Evolutionary conservation across 2,113 vertebrate species (phyloP), one percentile per base, ranked within the genome.

Genomic region (Spheniscus mendiculus): DNA sequence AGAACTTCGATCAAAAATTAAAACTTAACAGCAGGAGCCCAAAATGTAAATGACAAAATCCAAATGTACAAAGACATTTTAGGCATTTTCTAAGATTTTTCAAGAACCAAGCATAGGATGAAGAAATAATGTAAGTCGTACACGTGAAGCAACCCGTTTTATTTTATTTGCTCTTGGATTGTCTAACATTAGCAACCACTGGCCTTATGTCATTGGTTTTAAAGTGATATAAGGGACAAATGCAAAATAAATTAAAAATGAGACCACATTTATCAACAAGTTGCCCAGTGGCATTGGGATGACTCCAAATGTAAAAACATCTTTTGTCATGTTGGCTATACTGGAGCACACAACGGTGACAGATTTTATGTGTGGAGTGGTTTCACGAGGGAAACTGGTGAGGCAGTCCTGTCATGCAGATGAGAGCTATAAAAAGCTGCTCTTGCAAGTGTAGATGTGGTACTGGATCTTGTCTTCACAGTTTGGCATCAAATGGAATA

Each of bases 401-500:
- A 90, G 50, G n/a, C 72, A 95, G 67, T 78, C 27, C 23, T 83
- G 53, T 78, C 80, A 78, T 93, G 38, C n/a, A 56, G 79, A 85
- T 32, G 45, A 89, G 23, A 61, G 80, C 38, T 94, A 89, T 84
- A 87, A 94, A 92, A 96, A 92, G 30, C 63, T 90, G 26, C 36
- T 87, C 30, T 92, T 91, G 52, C 18, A 80, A 82, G 80, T 71
- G 56, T 84, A 82, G 93, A 79, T 91, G 69, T 69, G 50, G 49
- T 70, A 61, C 56, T 87, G 44, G 77, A 65, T 89, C 77, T 84
- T 87, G 90, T 82, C 95, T 79, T 92, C 56, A 56, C 30, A 84
- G 65, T 84, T 82, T 59, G 88, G 26, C 44, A 73, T 88, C 53
- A 94, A 88, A 93, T 25, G 42, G 67, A 86, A 86, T 36, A 52